Percentiles rank a stretch among this genome's conserved stretches.
Conservation (phyloP, 2,797 vertebrate genomes). For the Pantherophis vulpinus region DNA sequence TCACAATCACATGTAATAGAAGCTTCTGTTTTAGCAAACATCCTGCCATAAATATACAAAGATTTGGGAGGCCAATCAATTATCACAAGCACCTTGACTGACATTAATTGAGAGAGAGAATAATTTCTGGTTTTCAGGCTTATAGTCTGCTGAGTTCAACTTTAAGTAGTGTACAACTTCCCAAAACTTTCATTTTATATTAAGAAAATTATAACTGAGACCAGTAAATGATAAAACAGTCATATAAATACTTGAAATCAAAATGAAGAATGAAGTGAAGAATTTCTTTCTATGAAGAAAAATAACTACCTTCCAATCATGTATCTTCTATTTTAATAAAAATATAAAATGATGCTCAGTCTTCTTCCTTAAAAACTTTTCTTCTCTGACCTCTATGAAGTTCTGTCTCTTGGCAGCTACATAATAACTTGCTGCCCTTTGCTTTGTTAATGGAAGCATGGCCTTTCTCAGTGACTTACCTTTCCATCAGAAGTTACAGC, state of each 20-base stretch:
- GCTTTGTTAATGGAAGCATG: conserved; percentile 6
- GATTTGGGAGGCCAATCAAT: not conserved
- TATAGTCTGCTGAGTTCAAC: not conserved
- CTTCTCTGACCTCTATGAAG: not conserved
- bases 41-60: not conserved
- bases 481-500: not conserved
- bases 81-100: not conserved
- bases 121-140: not conserved
- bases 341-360: conserved; percentile 2
- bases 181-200: not conserved
- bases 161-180: not conserved
- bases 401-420: not conserved
- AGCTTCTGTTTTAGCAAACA: not conserved
- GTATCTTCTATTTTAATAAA: conserved; percentile 21
- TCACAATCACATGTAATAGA: not conserved
- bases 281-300: not conserved
- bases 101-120: not conserved
- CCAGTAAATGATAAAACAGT: not conserved
- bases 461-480: not conserved
- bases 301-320: not conserved
- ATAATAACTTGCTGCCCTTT: not conserved
- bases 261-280: not conserved
- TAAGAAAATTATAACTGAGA: not conserved
- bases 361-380: not conserved
- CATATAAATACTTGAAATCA: not conserved